A percentile compares a stretch with the other conserved stretches of the same genome.
Evolutionary conservation across 2,113 vertebrate species (phyloP).

Genomic region (Melospiza melodia): DNA sequence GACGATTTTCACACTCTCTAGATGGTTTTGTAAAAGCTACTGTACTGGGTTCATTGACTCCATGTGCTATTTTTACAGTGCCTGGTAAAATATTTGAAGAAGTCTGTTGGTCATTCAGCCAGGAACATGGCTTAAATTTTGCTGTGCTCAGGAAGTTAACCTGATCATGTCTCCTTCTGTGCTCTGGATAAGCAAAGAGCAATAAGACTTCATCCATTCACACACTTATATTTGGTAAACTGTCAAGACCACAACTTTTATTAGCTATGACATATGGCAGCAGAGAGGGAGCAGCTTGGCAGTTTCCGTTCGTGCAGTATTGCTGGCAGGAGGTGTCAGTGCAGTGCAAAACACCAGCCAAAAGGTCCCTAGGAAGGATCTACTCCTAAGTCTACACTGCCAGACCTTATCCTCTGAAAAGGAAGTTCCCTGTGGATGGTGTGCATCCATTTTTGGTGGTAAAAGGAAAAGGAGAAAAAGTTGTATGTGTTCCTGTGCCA

Average conservation of each 20-base stretch:
- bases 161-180: not conserved
- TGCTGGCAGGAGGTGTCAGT: not conserved
- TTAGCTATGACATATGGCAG: slow-evolving; percentile 1
- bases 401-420: not conserved
- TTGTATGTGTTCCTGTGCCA: not conserved
- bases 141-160: not conserved
- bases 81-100: not conserved
- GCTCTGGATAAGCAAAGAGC: not conserved
- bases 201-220: not conserved
- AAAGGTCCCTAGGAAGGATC: not conserved
- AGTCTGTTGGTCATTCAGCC: not conserved
- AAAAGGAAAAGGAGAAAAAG: not conserved
- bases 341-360: not conserved
- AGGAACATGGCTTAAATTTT: not conserved
- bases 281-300: slow-evolving; percentile 1
- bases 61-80: not conserved
- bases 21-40: not conserved
- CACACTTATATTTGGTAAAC: not conserved
- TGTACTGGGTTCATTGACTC: not conserved
- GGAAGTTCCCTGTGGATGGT: not conserved
- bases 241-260: not conserved
- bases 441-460: not conserved
- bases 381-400: not conserved
- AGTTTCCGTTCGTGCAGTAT: not conserved
- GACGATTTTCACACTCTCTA: not conserved